Evolutionary conservation across 2,113 vertebrate species (phyloP), one percentile per base, ranked within the genome.

Genomic region (Aramus guarauna): DNA sequence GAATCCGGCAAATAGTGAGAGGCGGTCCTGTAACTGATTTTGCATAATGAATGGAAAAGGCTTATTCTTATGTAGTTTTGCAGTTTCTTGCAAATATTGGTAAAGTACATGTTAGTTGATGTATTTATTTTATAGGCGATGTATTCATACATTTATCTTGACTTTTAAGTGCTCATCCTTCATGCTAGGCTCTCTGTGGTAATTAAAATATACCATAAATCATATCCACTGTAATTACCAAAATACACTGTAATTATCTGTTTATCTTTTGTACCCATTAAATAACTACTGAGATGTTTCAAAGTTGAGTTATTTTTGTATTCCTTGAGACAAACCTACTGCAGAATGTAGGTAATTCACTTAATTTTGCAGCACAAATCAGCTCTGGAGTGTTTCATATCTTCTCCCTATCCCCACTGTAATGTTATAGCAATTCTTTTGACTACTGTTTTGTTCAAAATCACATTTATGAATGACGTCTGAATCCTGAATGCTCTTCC

Each of bases 151-250:
- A 93, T 88, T 96, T 95, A 66, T 93, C 88, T 85, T 90, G 93
- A 92, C 88, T 95, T 94, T 78, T 85, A 91, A 96, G 69, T 41
- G 43, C 60, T 95, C 91, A 53, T 90, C 69, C 67, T 94, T 87
- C 88, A 80, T 74, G 50, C 45, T 76, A 83, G n/a, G 80, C 59
- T 97, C 92, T 92, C 91, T n/a, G 19, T 92, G 64, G 62, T 76
- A 95, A 95, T 97, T 95, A 93, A 97, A 96, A 95, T 81, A 90
- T 27, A 90, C 62, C 58, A 76, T 92, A 95, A 94, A 92, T 96
- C 29, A 39, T 78, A 88, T 39, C 73, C 81, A 89, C 91, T 92
- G 66, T 94, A 96, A 91, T 94, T 97, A 96, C 76, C 66, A 88
- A 95, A 96, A 95, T 76, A 58, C 84, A 79, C 80, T 62, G 81